Conservation (phyloP, 2,113 vertebrate species). For the Hippocampus barbouri region DNA sequence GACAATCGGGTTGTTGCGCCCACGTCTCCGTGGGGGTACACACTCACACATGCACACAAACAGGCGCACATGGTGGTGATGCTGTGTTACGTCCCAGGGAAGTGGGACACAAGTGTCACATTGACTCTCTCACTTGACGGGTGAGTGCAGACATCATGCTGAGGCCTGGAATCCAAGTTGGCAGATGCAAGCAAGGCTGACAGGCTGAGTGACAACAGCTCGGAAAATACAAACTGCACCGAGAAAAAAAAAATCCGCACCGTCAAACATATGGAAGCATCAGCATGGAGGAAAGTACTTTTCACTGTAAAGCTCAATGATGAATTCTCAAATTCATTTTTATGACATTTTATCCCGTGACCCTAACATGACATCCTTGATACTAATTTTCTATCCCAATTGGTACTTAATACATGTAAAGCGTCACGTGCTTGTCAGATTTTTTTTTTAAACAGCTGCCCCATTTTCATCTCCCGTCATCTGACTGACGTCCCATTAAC, state of each 20-base stretch:
- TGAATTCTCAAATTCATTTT: constrained; percentile 4
- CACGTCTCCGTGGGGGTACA: not conserved
- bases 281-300: not conserved
- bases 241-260: not conserved
- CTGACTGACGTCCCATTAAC: constrained; percentile 56
- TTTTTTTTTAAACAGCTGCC: constrained; percentile 28
- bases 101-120: constrained; percentile 57
- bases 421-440: constrained; percentile 27
- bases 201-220: constrained; percentile 26
- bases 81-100: constrained; percentile 42
- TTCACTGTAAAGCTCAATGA: not conserved
- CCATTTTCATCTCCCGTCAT: constrained; percentile 46
- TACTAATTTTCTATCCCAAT: constrained; percentile 33
- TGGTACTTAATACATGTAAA: constrained; percentile 14
- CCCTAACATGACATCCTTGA: not conserved
- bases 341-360: constrained; percentile 1
- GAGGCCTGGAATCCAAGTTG: constrained; percentile 30
- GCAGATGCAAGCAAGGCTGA: constrained; percentile 35
- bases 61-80: not conserved
- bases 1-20: not conserved
- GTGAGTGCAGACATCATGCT: constrained; percentile 45
- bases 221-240: not conserved
- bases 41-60: not conserved
- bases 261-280: constrained; percentile 1
- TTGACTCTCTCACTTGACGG: constrained; percentile 34